Percentiles rank a stretch among this genome's conserved stretches.
Conservation (phyloP, 2,888 invertebrate genomes). For the Zygogramma bicolorata region DNA sequence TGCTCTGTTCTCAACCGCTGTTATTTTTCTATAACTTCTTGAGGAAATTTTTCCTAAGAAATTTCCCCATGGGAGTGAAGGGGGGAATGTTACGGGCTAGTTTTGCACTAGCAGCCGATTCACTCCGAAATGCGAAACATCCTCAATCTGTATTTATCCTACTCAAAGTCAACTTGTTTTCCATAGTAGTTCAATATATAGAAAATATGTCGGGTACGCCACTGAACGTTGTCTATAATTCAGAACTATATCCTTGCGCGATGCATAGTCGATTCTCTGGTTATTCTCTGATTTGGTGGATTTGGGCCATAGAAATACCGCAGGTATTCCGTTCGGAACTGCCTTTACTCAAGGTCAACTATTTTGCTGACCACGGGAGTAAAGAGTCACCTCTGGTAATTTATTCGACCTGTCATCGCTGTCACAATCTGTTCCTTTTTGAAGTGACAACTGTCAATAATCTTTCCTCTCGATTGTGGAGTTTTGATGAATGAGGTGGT, state of each 20-base stretch:
- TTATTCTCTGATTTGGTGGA: too few relatives aligned
- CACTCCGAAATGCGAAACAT: neutral
- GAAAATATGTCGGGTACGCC: neutral
- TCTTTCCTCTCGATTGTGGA: neutral
- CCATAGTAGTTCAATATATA: neutral
- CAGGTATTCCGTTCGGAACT: too few relatives aligned
- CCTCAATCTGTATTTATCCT: neutral
- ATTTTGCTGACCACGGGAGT: too few relatives aligned
- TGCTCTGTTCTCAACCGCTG: too few relatives aligned
- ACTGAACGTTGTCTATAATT: neutral
- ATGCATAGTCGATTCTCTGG: too few relatives aligned
- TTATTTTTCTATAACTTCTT: neutral
- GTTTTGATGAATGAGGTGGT: neutral
- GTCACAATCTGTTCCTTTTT: too few relatives aligned
- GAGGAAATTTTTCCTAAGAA: neutral
- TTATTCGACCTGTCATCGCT: too few relatives aligned
- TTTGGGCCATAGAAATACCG: too few relatives aligned
- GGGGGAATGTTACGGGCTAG: neutral
- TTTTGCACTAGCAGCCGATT: neutral
- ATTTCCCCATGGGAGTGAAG: neutral
- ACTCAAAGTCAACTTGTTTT: neutral
- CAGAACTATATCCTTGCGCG: neutral
- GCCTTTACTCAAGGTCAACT: too few relatives aligned
- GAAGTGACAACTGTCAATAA: neutral
- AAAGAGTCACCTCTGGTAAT: too few relatives aligned